Evolutionary conservation across 2,113 vertebrate genomes (phyloP), one percentile per base, ranked within the genome.

Genomic region (Arizona elegans): DNA sequence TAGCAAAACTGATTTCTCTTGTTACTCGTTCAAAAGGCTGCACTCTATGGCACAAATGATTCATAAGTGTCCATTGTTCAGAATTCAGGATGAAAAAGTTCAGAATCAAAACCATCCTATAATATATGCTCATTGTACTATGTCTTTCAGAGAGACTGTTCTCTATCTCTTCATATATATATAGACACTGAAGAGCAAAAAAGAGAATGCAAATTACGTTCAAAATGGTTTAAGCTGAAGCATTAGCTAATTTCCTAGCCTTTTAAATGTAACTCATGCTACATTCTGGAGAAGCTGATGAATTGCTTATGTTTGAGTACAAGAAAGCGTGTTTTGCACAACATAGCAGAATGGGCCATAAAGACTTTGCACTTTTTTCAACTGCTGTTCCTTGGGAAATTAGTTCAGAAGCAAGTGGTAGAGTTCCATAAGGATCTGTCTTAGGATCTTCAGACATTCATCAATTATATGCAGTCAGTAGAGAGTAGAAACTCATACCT

Each of bases 1-100:
- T 97, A 97, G 96, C 96, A 96, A 96, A 97, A 96, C 96, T 97
- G 97, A 97, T 97, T 97, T 97, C 97, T 97, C 97, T 97, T 97
- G 97, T 97, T 97, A 96, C 96, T 94, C 94, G 96, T 97, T 97
- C 97, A 97, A 97, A 97, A 97, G 97, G 96, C 97, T 97, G 97
- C 96, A 96, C 96, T 96, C 95, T 96, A 95, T 95, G 94, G 97
- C 96, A 96, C 97, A 97, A 96, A 97, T 97, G 97, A 97, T 97
- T 97, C 97, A 97, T 97, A 97, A 97, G 96, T 96, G 95, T 96
- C 96, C 97, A 97, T 97, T 97, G 97, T 97, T 97, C 97, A 96
- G 97, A 96, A 96, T 97, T 97, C 96, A 97, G 96, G 96, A 97
- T 97, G 96, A 89, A 97, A 97, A 96, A 97, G 97, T 97, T 96